Conservation (phyloP, 2,888 invertebrate species). For the Noctua pronuba region DNA sequence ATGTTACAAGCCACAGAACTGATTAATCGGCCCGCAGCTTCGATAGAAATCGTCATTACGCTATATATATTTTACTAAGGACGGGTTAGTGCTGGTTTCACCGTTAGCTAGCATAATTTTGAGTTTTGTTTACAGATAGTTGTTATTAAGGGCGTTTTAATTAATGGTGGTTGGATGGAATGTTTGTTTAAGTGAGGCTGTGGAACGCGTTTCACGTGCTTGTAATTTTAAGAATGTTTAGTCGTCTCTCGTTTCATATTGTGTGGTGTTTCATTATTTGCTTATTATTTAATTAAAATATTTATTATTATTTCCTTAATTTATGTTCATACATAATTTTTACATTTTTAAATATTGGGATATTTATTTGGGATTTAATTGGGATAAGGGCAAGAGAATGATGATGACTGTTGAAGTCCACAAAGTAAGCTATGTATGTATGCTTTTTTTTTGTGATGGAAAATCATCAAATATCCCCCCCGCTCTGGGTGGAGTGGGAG, state of each 20-base stretch:
- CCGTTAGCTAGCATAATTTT: constrained; percentile 64
- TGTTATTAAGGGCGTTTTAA: constrained; percentile 40
- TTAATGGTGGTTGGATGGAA: constrained; percentile 18
- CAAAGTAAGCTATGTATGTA: background rate
- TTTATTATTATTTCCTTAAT: too few relatives aligned
- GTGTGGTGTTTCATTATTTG: too few relatives aligned
- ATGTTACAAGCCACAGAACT: constrained; percentile 54
- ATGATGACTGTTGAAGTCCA: background rate
- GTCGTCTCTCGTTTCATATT: too few relatives aligned
- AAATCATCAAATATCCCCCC: too few relatives aligned
- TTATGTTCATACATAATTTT: too few relatives aligned
- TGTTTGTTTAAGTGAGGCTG: constrained; percentile 9
- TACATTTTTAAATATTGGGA: too few relatives aligned
- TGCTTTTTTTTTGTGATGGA: too few relatives aligned
- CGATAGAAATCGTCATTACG: constrained; percentile 69
- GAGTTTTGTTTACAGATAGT: constrained; percentile 46
- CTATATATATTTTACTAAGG: constrained; percentile 66
- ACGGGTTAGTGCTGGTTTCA: constrained; percentile 57
- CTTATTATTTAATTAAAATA: too few relatives aligned
- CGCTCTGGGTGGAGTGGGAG: too few relatives aligned
- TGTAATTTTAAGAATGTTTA: background rate
- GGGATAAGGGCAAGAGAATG: too few relatives aligned
- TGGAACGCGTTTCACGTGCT: background rate
- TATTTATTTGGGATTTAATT: too few relatives aligned
- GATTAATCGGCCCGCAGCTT: constrained; percentile 64